A percentile compares a stretch with the other conserved stretches of the same genome.
Conservation (phyloP, 2,113 vertebrate species). For the Leptodactylus fuscus region DNA sequence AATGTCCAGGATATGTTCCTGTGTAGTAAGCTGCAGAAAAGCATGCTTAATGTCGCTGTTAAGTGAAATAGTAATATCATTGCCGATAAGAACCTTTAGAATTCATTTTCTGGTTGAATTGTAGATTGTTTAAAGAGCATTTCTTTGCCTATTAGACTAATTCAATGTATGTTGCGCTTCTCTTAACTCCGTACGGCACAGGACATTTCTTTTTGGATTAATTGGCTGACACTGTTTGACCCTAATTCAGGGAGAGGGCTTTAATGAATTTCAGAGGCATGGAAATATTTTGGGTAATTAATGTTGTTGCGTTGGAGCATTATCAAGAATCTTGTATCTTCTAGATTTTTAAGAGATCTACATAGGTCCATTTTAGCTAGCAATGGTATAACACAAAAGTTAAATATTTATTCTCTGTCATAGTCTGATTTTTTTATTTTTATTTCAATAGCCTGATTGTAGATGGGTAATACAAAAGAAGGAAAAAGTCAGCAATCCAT, state of each 20-base stretch:
- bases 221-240: constrained; percentile 75
- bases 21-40: constrained; percentile 65
- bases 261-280: constrained; percentile 74
- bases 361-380: too few species aligned
- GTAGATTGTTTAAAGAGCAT: constrained; percentile 68
- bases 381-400: too few species aligned
- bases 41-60: constrained; percentile 65
- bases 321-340: not conserved
- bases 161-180: constrained; percentile 66
- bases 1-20: constrained; percentile 40
- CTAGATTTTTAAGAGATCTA: not conserved
- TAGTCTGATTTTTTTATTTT: too few species aligned
- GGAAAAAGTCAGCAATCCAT: too few species aligned
- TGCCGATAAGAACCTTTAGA: constrained; percentile 70
- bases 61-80: constrained; percentile 68
- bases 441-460: too few species aligned
- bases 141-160: constrained; percentile 73
- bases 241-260: constrained; percentile 69
- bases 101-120: constrained; percentile 70
- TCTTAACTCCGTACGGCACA: constrained; percentile 69
- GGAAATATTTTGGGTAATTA: constrained; percentile 69
- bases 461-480: too few species aligned
- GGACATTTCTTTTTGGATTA: constrained; percentile 68
- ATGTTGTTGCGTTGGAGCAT: not conserved
- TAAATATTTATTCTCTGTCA: too few species aligned